phyloP scores from a whole-genome alignment of 92 coral and sea anemone genomes.

The Porites cylindrica region DNA sequence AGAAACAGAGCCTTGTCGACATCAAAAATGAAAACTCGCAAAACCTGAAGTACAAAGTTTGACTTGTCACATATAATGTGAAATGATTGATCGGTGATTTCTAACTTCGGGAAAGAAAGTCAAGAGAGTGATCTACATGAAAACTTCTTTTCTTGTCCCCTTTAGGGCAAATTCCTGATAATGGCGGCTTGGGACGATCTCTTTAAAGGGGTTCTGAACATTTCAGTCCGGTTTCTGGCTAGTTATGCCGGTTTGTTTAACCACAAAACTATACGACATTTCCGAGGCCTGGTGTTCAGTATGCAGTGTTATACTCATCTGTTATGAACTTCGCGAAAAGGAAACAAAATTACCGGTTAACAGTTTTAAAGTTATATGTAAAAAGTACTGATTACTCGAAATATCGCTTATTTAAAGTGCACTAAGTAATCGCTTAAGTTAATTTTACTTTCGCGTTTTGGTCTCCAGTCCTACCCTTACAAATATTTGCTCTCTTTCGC shows the following conservation, averaged over 20 bases:
- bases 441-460: no score
- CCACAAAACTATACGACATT: slow-evolving; percentile 10
- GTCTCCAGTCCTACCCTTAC: no score
- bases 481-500: no score
- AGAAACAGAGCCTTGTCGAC: not conserved
- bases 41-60: not conserved
- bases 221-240: slow-evolving; percentile 1
- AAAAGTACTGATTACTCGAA: no score
- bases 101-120: not conserved
- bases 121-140: not conserved
- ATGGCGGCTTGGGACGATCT: no score
- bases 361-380: no score
- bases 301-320: not conserved
- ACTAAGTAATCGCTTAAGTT: no score
- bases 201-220: not conserved
- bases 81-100: slow-evolving; percentile 12
- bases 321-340: not conserved
- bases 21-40: no score
- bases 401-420: no score
- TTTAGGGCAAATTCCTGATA: no score
- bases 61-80: not conserved
- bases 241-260: slow-evolving; percentile 1
- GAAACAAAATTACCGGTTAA: no score
- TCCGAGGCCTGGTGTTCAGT: not conserved
- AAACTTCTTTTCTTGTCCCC: not conserved